Evolutionary conservation across 2,113 vertebrate genomes (phyloP), one percentile per base, ranked within the genome.

Genomic region (Lonchura striata): DNA sequence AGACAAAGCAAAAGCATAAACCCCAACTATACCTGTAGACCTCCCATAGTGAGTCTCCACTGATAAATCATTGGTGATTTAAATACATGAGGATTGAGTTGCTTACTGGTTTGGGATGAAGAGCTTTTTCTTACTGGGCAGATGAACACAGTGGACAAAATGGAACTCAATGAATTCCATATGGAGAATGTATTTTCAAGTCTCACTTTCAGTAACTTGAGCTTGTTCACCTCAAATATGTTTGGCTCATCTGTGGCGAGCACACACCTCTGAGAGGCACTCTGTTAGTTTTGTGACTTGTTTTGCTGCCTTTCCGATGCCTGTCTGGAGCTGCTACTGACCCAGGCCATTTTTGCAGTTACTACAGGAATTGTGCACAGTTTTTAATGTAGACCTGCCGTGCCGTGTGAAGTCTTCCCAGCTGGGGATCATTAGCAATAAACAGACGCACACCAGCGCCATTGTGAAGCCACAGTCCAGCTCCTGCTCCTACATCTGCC

Each of bases 401-500:
- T 99, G 99, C 90, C 99, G 99, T 35, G 99, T 99, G 91, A 99
- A 98, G 96, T 99, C 99, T 59, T 99, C 99, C 95, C 99, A 99
- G 94, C 98, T 99, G 96, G 99, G 99, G 97, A 99, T 99, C 98
- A 99, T 99, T 98, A 99, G 99, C 99, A 99, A 99, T 98, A 99
- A 99, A 96, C 99, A 99, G 98, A 98, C 94, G 95, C 98, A 96
- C 97, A 98, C 97, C 98, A 98, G 99, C 95, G 97, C 98, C 98
- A 99, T 99, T 63, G 99, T 99, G 97, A 99, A 99, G 77, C 99
- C 99, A 7, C 99, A 99, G 76, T 99, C 99, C 91, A 99, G 99
- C 97, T 99, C 99, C 96, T 99, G 99, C 97, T 99, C 99, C 54
- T 99, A 99, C 96, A 99, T 99, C 98, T 99, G 99, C 98, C 99